Evolutionary conservation across 2,888 invertebrate species (phyloP).

Genomic region (Parnassius orleans): DNA sequence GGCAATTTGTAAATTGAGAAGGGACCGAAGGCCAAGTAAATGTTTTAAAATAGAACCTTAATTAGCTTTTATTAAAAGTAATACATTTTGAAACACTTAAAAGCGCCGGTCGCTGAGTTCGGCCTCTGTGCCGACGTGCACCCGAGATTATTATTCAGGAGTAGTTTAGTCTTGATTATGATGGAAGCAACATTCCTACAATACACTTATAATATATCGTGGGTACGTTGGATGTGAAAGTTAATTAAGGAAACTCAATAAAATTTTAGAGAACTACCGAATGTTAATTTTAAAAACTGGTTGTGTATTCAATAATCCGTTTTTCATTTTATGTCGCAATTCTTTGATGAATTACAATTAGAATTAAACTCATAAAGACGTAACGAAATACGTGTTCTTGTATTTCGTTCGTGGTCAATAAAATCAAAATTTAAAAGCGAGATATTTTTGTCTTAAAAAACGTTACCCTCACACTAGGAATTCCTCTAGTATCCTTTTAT

Average conservation of each 20-base stretch:
- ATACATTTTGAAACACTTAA: slow-evolving; percentile 41
- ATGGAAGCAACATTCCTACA: slow-evolving; percentile 24
- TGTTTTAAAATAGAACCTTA: slow-evolving; percentile 64
- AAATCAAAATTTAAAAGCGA: too few relatives aligned
- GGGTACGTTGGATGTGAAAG: slow-evolving; percentile 34
- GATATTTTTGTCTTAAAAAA: too few relatives aligned
- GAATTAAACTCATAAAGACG: background rate
- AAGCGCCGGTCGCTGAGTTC: slow-evolving; percentile 36
- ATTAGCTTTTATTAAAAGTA: slow-evolving; percentile 61
- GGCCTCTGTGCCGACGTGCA: slow-evolving; percentile 22
- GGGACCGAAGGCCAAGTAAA: slow-evolving; percentile 47
- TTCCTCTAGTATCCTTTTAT: too few relatives aligned
- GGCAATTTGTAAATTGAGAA: slow-evolving; percentile 68
- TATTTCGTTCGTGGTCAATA: too few relatives aligned
- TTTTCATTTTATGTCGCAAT: background rate
- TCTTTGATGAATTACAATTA: background rate
- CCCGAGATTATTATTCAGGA: slow-evolving; percentile 43
- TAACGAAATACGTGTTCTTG: too few relatives aligned
- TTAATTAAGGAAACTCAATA: slow-evolving; percentile 41
- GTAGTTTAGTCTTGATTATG: slow-evolving; percentile 32
- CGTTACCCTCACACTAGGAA: too few relatives aligned
- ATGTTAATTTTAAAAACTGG: slow-evolving; percentile 11
- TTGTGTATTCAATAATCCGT: background rate
- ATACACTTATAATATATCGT: slow-evolving; percentile 13
- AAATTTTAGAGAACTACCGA: slow-evolving; percentile 23